Evolutionary conservation across 2,113 vertebrate genomes (phyloP).

Genomic region (Calyptommatus sinebrachiatus): DNA sequence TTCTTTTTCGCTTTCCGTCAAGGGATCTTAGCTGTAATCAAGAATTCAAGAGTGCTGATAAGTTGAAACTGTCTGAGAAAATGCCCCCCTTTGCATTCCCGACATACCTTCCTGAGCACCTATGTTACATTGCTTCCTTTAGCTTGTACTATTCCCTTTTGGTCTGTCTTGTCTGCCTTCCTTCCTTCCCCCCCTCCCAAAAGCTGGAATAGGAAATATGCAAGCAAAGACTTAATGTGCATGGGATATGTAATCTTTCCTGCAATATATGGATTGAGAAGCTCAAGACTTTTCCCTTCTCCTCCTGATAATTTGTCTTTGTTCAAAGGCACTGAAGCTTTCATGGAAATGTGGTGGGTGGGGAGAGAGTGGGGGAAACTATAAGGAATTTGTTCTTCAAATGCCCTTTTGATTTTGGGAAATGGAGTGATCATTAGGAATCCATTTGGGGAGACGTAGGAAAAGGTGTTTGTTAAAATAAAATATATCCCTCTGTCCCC

Average conservation of each 20-base stretch:
- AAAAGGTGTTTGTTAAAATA: background rate
- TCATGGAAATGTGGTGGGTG: conserved; percentile 23
- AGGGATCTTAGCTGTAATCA: conserved; percentile 55
- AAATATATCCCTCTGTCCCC: background rate
- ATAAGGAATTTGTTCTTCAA: conserved; percentile 43
- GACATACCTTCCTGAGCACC: conserved; percentile 70
- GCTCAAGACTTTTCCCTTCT: conserved; percentile 46
- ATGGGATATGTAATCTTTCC: conserved; percentile 45
- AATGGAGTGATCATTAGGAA: conserved; percentile 20
- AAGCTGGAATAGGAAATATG: conserved; percentile 44
- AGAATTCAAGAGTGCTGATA: conserved; percentile 62
- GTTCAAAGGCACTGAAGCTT: conserved; percentile 67
- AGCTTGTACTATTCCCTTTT: conserved; percentile 60
- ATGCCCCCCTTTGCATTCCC: conserved; percentile 74
- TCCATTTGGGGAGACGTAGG: conserved; percentile 35
- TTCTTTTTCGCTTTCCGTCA: conserved; percentile 37
- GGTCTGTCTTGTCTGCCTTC: background rate
- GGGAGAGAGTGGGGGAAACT: conserved; percentile 27
- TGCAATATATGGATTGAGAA: conserved; percentile 35
- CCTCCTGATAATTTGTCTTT: conserved; percentile 66
- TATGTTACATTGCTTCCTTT: conserved; percentile 63
- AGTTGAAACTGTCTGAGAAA: conserved; percentile 72
- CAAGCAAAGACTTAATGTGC: conserved; percentile 46
- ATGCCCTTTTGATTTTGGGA: conserved; percentile 52
- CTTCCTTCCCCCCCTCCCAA: background rate